Percentiles rank a stretch among this genome's conserved stretches.
These are phyloP conservation scores for Dusona sp. DNA, from an alignment of 2,888 invertebrate species.

Conservation along the genomic window DNA sequence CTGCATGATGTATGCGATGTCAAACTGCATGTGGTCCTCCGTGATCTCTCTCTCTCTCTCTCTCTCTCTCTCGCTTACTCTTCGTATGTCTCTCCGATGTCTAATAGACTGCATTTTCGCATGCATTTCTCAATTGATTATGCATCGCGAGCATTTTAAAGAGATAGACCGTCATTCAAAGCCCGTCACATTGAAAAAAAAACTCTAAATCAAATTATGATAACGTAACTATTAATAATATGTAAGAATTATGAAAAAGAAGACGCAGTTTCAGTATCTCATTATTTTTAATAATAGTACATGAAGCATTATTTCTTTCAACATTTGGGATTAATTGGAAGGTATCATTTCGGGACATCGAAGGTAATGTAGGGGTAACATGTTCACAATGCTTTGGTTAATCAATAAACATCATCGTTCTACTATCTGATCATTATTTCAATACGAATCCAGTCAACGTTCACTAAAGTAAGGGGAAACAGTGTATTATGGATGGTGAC, in stretches of 20 bases:
- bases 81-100: constrained; percentile 24
- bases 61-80: constrained; percentile 28
- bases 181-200: constrained; percentile 2
- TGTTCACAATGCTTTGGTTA: too few species aligned
- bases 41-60: constrained; percentile 41
- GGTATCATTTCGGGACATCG: too few species aligned
- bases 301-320: too few species aligned
- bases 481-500: too few species aligned
- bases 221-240: neutral
- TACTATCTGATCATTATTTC: too few species aligned
- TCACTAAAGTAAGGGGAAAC: too few species aligned
- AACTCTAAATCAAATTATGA: neutral
- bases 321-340: too few species aligned
- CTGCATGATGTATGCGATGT: constrained; percentile 60
- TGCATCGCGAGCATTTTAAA: constrained; percentile 28
- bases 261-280: neutral
- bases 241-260: neutral
- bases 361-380: too few species aligned
- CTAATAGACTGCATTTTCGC: constrained; percentile 46
- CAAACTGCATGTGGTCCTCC: constrained; percentile 65
- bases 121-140: constrained; percentile 60
- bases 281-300: too few species aligned
- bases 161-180: neutral
- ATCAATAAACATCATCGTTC: too few species aligned
- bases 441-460: too few species aligned